Percentiles rank a stretch among this genome's conserved stretches.
phyloP scores from a whole-genome alignment of 2,113 vertebrate genomes.

The Nothocercus nigrocapillus region DNA sequence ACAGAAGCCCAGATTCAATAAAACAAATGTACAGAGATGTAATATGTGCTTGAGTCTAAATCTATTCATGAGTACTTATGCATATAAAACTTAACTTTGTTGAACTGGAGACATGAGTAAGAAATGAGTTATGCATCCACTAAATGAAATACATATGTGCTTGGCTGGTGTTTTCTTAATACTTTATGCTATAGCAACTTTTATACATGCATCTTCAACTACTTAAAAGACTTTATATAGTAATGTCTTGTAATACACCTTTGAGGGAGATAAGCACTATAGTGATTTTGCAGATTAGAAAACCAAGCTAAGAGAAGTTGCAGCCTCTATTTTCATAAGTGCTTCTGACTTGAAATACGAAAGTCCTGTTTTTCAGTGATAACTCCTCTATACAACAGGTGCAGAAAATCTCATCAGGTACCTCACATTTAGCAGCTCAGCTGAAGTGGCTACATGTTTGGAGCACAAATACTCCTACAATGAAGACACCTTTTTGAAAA shows the following conservation, averaged over 20 bases:
- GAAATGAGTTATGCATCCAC: neutral
- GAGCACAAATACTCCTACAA: neutral
- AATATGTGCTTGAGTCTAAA: neutral
- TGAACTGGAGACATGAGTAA: neutral
- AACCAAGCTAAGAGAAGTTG: neutral
- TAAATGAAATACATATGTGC: neutral
- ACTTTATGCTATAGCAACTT: neutral
- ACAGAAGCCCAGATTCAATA: neutral
- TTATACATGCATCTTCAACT: neutral
- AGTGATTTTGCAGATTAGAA: neutral
- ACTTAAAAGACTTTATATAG: neutral
- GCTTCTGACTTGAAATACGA: neutral
- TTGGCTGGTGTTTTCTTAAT: neutral
- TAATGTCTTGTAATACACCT: neutral
- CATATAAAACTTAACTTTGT: neutral
- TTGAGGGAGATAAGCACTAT: neutral
- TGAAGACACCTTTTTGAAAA: neutral
- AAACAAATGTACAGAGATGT: neutral
- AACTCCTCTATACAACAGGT: neutral
- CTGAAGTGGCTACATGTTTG: neutral
- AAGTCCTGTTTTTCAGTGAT: neutral
- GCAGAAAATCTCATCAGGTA: neutral
- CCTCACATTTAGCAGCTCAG: neutral
- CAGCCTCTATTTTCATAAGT: neutral
- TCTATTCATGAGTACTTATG: neutral